Conservation (phyloP, 2,888 invertebrate species). For the Metacarcinus magister region DNA sequence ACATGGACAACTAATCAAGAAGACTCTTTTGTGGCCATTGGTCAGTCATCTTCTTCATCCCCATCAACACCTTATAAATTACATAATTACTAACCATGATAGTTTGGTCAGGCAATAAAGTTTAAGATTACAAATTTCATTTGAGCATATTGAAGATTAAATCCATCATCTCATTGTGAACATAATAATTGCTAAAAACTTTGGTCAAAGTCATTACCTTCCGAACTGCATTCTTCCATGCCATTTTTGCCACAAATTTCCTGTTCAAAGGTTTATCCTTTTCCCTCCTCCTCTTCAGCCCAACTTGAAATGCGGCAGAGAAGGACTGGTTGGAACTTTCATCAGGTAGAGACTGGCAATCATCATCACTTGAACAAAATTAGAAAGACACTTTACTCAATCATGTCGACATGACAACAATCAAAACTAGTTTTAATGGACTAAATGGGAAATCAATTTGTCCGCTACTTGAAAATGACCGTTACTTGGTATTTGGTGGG, state of each 20-base stretch:
- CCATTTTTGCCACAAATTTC: conserved; percentile 74
- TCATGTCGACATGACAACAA: neutral
- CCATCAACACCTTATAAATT: too few relatives aligned
- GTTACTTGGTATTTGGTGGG: too few relatives aligned
- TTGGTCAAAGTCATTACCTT: conserved; percentile 66
- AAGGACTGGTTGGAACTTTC: conserved; percentile 73
- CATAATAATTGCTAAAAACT: neutral
- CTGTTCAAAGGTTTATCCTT: conserved; percentile 49
- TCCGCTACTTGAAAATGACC: too few relatives aligned
- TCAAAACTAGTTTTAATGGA: neutral
- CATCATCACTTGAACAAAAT: conserved; percentile 60
- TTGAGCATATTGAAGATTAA: too few relatives aligned
- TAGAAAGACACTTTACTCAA: neutral
- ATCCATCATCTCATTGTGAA: neutral
- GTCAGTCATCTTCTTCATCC: too few relatives aligned
- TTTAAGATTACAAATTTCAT: too few relatives aligned
- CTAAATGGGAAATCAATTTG: too few relatives aligned
- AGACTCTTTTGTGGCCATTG: too few relatives aligned
- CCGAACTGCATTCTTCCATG: conserved; percentile 81
- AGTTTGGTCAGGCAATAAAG: too few relatives aligned
- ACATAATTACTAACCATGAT: too few relatives aligned
- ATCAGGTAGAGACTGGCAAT: conserved; percentile 54
- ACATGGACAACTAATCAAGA: neutral
- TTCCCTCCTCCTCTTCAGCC: conserved; percentile 67
- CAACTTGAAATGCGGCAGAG: conserved; percentile 75